These are phyloP conservation scores for Pelosia muscerda DNA, from an alignment of 2,888 invertebrate genomes.

Conservation along the genomic window DNA sequence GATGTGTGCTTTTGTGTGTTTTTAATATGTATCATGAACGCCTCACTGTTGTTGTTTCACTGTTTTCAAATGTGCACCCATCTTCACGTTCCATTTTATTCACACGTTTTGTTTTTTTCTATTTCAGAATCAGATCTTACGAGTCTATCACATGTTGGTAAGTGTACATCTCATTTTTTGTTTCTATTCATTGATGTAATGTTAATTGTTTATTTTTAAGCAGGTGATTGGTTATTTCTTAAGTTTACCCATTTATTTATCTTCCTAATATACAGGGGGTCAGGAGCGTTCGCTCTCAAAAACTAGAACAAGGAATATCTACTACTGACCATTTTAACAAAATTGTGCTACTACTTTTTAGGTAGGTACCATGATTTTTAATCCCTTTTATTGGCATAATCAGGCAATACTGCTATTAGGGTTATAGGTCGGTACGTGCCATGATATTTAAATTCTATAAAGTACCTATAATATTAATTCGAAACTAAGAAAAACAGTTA, in stretches of 20 bases:
- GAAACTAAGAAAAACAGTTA: neutral
- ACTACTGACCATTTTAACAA: no score
- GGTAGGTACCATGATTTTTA: no score
- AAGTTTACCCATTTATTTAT: neutral
- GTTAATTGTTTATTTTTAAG: constrained; percentile 11
- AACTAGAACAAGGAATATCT: no score
- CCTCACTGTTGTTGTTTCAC: neutral
- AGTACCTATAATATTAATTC: no score
- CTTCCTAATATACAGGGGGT: no score
- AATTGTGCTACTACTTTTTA: no score
- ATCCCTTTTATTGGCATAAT: no score
- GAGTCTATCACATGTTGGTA: constrained; percentile 88
- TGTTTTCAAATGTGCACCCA: constrained; percentile 35
- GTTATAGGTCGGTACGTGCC: no score
- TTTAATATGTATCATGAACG: neutral
- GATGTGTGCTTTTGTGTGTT: constrained; percentile 7
- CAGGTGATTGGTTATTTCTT: constrained; percentile 21
- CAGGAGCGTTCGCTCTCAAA: no score
- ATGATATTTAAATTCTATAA: no score
- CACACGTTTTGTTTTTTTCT: constrained; percentile 70
- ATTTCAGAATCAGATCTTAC: constrained; percentile 89
- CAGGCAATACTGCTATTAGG: no score
- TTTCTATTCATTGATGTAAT: constrained; percentile 17
- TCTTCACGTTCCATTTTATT: constrained; percentile 57
- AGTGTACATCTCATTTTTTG: constrained; percentile 67